Percentiles rank a stretch among this genome's conserved stretches.
phyloP scores from a whole-genome alignment of 1,140 invertebrate species.

The Ylistrum balloti region DNA sequence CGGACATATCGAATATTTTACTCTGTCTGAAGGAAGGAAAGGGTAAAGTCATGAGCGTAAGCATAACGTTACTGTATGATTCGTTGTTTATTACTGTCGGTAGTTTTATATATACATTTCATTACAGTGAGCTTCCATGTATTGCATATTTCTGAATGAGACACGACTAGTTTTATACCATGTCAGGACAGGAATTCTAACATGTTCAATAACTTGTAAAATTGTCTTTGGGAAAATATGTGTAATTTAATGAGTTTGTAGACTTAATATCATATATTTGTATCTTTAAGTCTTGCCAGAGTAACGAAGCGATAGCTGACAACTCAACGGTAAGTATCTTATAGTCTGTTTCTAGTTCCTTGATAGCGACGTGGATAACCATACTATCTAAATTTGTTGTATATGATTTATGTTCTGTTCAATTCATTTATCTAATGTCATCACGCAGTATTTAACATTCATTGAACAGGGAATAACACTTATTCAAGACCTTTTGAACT shows the following conservation, averaged over 20 bases:
- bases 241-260: background rate
- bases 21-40: background rate
- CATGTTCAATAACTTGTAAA: too few species aligned
- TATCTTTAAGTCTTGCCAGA: background rate
- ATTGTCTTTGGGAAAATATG: too few species aligned
- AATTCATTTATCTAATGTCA: too few species aligned
- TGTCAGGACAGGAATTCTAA: too few species aligned
- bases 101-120: background rate
- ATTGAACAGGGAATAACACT: too few species aligned
- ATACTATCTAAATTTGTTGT: too few species aligned
- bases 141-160: background rate
- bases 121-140: background rate
- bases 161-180: background rate
- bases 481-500: too few species aligned
- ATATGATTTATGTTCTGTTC: too few species aligned
- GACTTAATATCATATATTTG: background rate
- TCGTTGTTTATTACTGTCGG: too few species aligned
- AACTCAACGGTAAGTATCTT: background rate
- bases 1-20: background rate
- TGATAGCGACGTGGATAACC: too few species aligned
- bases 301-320: background rate
- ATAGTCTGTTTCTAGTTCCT: too few species aligned
- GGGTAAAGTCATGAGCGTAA: background rate
- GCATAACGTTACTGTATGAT: background rate
- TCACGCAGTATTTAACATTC: too few species aligned